Evolutionary conservation across 1,140 invertebrate species (phyloP).

Genomic region (Zaprionus nigranus): DNA sequence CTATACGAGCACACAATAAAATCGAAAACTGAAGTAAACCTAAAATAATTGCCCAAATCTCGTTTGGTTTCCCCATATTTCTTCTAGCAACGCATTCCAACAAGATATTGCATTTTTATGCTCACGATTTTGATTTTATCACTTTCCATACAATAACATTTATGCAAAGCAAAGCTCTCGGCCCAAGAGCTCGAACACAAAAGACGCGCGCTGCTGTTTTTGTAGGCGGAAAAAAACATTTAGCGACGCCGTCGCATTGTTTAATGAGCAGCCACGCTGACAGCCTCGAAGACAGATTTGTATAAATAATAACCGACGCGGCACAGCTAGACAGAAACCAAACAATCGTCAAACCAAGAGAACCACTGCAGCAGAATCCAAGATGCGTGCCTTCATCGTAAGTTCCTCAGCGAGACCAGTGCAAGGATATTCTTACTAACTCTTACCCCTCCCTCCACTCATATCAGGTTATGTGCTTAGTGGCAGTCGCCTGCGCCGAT

Average conservation of each 20-base stretch:
- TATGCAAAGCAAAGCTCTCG: slow-evolving; percentile 69
- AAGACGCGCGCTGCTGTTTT: slow-evolving; percentile 62
- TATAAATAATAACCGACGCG: slow-evolving; percentile 67
- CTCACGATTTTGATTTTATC: slow-evolving; percentile 58
- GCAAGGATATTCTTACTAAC: slow-evolving; percentile 37
- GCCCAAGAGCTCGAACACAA: slow-evolving; percentile 48
- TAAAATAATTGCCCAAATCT: slow-evolving; percentile 25
- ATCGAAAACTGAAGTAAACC: slow-evolving; percentile 54
- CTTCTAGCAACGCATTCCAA: slow-evolving; percentile 30
- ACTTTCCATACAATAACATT: slow-evolving; percentile 77
- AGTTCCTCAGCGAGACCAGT: slow-evolving; percentile 32
- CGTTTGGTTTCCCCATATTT: slow-evolving; percentile 38
- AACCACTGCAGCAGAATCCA: slow-evolving; percentile 58
- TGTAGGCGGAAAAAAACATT: slow-evolving; percentile 77
- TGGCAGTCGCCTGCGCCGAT: slow-evolving; percentile 77
- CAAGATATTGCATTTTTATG: slow-evolving; percentile 73
- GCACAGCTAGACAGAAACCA: slow-evolving; percentile 61
- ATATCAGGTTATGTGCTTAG: slow-evolving; percentile 70
- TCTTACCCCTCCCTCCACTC: background rate
- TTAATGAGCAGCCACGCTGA: slow-evolving; percentile 57
- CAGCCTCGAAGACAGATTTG: slow-evolving; percentile 70
- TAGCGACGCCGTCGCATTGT: slow-evolving; percentile 65
- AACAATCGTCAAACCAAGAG: slow-evolving; percentile 65
- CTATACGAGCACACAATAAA: slow-evolving; percentile 64
- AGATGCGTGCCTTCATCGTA: slow-evolving; percentile 80